These are phyloP conservation scores for Hippocampus comes DNA, from an alignment of 2,113 vertebrate genomes.

Conservation along the genomic window DNA sequence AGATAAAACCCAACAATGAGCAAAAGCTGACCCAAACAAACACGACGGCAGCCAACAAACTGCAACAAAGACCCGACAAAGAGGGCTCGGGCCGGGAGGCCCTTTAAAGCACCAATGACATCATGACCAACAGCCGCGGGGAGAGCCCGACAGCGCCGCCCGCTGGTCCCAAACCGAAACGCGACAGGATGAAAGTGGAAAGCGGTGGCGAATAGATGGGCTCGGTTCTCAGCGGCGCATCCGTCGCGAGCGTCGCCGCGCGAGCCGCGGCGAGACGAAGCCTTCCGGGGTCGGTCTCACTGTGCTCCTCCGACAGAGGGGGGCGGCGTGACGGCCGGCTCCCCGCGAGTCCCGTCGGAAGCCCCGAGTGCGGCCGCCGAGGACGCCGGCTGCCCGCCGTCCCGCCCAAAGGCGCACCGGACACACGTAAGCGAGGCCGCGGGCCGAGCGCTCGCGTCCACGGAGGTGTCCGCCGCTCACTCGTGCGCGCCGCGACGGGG, in stretches of 20 bases:
- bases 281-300: neutral
- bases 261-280: neutral
- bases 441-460: neutral
- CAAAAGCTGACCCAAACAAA: no score
- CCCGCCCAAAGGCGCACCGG: conserved; percentile 81
- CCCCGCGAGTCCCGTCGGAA: conserved; percentile 85
- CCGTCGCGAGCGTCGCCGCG: neutral
- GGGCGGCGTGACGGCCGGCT: conserved; percentile 72
- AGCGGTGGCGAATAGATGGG: neutral
- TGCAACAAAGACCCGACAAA: no score
- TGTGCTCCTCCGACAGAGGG: conserved; percentile 16
- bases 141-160: no score
- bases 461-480: no score
- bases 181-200: neutral
- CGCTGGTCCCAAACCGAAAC: no score
- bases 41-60: no score
- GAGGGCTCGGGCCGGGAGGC: no score
- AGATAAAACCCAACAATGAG: no score
- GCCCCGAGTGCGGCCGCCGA: conserved; percentile 76
- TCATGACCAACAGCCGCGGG: no score
- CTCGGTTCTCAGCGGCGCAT: neutral
- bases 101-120: no score
- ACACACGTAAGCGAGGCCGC: conserved; percentile 77
- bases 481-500: neutral
- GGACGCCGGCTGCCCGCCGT: conserved; percentile 86